These are phyloP conservation scores for Penaeus japonicus DNA, from an alignment of 1,140 invertebrate species.

Conservation along the genomic window DNA sequence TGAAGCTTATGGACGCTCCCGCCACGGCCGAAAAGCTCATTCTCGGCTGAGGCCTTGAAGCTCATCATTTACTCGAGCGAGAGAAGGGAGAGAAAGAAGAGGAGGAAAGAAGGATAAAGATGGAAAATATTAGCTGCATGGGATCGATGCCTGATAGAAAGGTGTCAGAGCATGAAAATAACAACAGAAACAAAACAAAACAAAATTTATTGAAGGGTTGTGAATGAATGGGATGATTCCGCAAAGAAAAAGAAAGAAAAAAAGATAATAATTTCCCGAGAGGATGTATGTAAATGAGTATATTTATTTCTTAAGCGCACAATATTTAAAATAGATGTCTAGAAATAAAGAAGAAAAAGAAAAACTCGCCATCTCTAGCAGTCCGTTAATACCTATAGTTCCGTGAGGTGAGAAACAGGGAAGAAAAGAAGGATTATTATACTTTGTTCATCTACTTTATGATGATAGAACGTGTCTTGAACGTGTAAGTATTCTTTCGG, in stretches of 20 bases:
- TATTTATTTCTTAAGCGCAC: background rate
- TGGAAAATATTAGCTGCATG: background rate
- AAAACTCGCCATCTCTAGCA: too few species aligned
- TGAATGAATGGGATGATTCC: background rate
- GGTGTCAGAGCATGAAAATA: background rate
- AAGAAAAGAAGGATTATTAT: too few species aligned
- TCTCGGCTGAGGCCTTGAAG: background rate
- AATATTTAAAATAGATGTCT: too few species aligned
- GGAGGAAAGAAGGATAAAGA: background rate
- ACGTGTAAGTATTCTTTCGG: too few species aligned
- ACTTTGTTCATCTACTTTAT: too few species aligned
- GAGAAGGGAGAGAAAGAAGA: background rate
- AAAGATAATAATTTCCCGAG: background rate
- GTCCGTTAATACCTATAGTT: too few species aligned
- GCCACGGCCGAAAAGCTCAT: slow-evolving; percentile 22
- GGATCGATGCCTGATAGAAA: background rate
- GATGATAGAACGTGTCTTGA: too few species aligned
- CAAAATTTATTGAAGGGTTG: background rate
- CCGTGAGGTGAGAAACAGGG: too few species aligned
- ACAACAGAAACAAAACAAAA: background rate
- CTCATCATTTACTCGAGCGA: background rate
- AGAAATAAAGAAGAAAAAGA: too few species aligned
- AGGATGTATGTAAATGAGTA: background rate
- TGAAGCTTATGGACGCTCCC: slow-evolving; percentile 40
- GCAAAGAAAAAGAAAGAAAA: background rate